These are phyloP conservation scores for Picus viridis DNA, from an alignment of 2,797 vertebrate genomes.

Conservation along the genomic window DNA sequence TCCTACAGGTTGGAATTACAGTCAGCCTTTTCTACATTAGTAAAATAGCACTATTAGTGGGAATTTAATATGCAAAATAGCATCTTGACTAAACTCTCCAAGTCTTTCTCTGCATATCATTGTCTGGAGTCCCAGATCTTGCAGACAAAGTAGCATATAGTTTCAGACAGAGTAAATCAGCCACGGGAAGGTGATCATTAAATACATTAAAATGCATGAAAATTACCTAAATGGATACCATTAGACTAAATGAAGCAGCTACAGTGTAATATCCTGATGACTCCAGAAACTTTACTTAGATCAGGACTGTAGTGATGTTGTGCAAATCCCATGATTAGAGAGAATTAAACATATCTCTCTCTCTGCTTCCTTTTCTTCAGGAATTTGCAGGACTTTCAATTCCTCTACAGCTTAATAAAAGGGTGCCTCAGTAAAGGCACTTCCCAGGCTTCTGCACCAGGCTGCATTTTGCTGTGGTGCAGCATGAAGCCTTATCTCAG, in stretches of 20 bases:
- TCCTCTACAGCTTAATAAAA: slow-evolving; percentile 75
- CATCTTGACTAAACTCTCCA: slow-evolving; percentile 39
- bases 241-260: slow-evolving; percentile 81
- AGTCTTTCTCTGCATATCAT: not conserved
- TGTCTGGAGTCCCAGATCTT: slow-evolving; percentile 34
- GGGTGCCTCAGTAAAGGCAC: slow-evolving; percentile 73
- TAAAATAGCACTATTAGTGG: slow-evolving; percentile 45
- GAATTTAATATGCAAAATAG: slow-evolving; percentile 37
- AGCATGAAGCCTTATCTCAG: slow-evolving; percentile 80
- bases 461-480: slow-evolving; percentile 77
- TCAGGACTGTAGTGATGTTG: slow-evolving; percentile 71
- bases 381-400: slow-evolving; percentile 68
- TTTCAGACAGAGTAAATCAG: slow-evolving; percentile 71
- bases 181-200: slow-evolving; percentile 77
- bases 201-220: slow-evolving; percentile 80
- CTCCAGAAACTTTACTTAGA: slow-evolving; percentile 75
- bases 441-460: slow-evolving; percentile 58
- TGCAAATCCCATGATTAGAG: slow-evolving; percentile 75
- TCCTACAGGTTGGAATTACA: slow-evolving; percentile 14
- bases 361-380: slow-evolving; percentile 14
- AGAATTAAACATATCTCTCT: slow-evolving; percentile 41
- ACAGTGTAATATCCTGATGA: slow-evolving; percentile 70
- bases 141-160: slow-evolving; percentile 49
- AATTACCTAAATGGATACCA: slow-evolving; percentile 77
- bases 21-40: not conserved